Base-by-base conservation (phyloP, 2,797 vertebrate genomes). In the Sylvilagus floridanus region DNA sequence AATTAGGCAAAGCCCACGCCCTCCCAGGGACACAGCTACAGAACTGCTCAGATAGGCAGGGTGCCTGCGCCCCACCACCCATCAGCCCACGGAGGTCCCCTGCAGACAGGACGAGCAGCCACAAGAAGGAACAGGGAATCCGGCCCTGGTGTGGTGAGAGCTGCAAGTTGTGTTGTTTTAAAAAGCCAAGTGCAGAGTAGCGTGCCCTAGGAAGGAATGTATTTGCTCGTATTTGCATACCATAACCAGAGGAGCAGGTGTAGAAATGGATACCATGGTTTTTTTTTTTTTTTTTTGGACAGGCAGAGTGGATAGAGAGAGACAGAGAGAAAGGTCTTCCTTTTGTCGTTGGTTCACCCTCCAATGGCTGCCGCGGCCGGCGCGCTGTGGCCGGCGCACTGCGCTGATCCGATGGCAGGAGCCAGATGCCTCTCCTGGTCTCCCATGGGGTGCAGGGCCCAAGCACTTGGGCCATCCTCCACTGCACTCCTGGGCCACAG, bases 121-220 rank as follows among this genome's bases (percentile, higher is more conserved):
- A 62, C 30, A 12, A 14, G 24, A 22, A 24, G 90, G 37, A 24
- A 19, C 1, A 2, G 5, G 22, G 65, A 35, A 60, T 35, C 4
- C 22, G 3, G n/a, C 5, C 7, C 60, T 17, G 16, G 14, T 4
- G n/a, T n/a, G 7, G n/a, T 2, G 4, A 21, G 37, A 10, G 30
- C 37, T 4, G 24, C 35, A 30, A 69, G 26, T 35, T 35, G 32
- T 16, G 19, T n/a, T 73, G 52, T 71, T 26, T 50, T 19, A 12
- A 30, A 54, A 68, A 30, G 78, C 30, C 24, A 35, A 35, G 73
- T 7, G 5, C 37, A 62, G 65, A 37, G 22, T 2, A 71, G 73
- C 13, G 10, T 19, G 7, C n/a, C 26, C 50, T 66, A 62, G 65
- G 52, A 22, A 16, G 32, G 62, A 13, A 37, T 42, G 28, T 6